A percentile compares a stretch with the other conserved stretches of the same genome.
Evolutionary conservation across 2,113 vertebrate genomes (phyloP).

Genomic region (Sylvietta virens): DNA sequence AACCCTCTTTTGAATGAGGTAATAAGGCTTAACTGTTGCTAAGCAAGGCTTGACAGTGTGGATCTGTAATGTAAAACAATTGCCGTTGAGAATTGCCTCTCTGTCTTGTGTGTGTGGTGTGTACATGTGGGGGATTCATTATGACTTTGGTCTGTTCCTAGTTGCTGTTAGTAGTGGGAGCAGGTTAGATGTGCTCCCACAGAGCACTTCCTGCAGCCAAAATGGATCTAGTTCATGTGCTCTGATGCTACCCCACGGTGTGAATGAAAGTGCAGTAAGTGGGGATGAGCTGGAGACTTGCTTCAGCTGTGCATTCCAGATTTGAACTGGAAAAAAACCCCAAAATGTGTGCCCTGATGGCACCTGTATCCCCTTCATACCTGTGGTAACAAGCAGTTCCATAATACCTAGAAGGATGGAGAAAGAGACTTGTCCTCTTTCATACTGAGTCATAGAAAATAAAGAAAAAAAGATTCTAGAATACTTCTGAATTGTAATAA

Average conservation of each 20-base stretch:
- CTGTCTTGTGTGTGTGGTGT: neutral
- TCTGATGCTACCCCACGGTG: neutral
- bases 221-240: neutral
- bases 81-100: neutral
- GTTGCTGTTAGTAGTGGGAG: neutral
- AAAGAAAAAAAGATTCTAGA: neutral
- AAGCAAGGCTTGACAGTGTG: neutral
- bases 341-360: neutral
- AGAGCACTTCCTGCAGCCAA: neutral
- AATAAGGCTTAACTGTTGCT: neutral
- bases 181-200: neutral
- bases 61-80: neutral
- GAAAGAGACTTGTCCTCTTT: neutral
- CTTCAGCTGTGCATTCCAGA: neutral
- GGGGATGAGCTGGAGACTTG: neutral
- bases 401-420: neutral
- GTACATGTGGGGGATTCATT: accelerated
- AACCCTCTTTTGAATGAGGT: neutral
- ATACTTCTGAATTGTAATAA: neutral
- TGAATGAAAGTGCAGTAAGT: neutral
- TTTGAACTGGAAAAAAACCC: neutral
- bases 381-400: neutral
- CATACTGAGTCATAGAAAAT: neutral
- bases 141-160: neutral
- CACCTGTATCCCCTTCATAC: neutral